A percentile compares a stretch with the other conserved stretches of the same genome.
phyloP scores from a whole-genome alignment of 1,140 invertebrate genomes.

The Cotesia vestalis region DNA sequence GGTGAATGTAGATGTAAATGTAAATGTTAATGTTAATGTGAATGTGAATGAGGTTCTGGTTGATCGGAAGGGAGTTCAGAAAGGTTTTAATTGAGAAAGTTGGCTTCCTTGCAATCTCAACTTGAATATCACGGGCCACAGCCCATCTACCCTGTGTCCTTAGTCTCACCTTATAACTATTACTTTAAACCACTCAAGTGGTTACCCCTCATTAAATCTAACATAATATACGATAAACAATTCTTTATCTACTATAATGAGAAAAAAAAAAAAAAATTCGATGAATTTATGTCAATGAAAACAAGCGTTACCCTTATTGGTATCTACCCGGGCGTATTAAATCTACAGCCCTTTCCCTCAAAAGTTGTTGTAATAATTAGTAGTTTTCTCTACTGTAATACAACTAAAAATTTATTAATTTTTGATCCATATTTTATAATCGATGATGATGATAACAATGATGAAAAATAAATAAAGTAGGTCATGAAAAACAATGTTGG shows the following conservation, averaged over 20 bases:
- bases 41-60: conserved; percentile 46
- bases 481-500: conserved; percentile 1
- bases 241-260: neutral
- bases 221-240: conserved; percentile 7
- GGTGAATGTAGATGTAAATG: conserved; percentile 44
- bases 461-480: neutral
- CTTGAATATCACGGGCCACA: conserved; percentile 6
- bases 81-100: conserved; percentile 53
- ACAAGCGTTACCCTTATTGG: conserved; percentile 21
- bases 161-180: neutral
- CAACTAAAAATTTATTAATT: no score
- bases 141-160: neutral
- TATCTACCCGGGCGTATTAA: conserved; percentile 15
- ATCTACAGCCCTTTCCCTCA: neutral
- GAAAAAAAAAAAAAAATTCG: conserved; percentile 3
- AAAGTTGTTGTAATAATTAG: neutral
- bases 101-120: conserved; percentile 31
- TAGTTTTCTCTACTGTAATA: neutral
- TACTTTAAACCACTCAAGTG: conserved; percentile 21
- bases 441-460: neutral
- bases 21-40: no score
- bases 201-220: conserved; percentile 35
- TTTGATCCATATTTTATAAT: no score
- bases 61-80: conserved; percentile 40
- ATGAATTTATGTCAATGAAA: conserved; percentile 24